Conservation (phyloP, 2,797 vertebrate genomes). For the Tympanoctomys barrerae region DNA sequence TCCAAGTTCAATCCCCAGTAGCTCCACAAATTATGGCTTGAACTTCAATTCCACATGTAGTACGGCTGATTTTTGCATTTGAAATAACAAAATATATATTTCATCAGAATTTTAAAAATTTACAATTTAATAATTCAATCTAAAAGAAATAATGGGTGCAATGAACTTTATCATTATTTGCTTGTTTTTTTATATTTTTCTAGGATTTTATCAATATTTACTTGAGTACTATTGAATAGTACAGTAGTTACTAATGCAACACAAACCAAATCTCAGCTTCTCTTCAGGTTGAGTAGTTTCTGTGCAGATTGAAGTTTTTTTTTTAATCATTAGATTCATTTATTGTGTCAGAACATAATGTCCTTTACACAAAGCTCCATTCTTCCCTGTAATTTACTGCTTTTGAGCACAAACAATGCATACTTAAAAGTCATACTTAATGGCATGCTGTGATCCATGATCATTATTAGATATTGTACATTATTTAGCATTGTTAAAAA, state of each 20-base stretch:
- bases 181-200: background rate
- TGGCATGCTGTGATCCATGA: background rate
- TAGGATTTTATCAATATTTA: background rate
- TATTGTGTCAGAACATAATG: slow-evolving; percentile 12
- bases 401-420: background rate
- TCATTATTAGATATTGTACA: background rate
- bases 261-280: background rate
- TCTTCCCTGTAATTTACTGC: background rate
- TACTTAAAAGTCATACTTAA: background rate
- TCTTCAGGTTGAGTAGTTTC: background rate
- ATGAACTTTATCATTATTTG: slow-evolving; percentile 1
- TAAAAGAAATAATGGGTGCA: background rate
- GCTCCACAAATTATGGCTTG: background rate
- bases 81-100: background rate
- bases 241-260: background rate
- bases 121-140: background rate
- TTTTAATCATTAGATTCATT: background rate
- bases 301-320: background rate
- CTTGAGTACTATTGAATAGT: background rate
- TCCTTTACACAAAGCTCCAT: background rate
- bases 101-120: background rate
- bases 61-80: background rate
- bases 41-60: background rate
- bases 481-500: no score
- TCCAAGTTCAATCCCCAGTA: background rate